These are phyloP conservation scores for Falco rusticolus DNA, from an alignment of 2,797 vertebrate genomes.

Conservation along the genomic window DNA sequence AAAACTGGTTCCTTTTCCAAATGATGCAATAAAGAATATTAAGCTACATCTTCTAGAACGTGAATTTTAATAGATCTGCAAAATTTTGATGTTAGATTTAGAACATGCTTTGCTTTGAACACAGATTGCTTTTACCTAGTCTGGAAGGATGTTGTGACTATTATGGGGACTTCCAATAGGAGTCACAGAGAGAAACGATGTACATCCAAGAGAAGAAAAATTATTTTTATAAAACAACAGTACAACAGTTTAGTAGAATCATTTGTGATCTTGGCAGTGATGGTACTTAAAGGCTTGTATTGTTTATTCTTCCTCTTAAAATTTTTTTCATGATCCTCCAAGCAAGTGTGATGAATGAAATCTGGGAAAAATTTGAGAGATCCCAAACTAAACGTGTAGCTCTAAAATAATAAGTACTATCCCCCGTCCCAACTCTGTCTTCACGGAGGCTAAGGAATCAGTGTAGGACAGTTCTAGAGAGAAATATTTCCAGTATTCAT, in stretches of 20 bases:
- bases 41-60: not conserved
- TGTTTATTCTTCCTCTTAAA: not conserved
- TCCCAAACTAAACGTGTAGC: not conserved
- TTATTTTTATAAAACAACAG: not conserved
- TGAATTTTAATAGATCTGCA: constrained; percentile 16
- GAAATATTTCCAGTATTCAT: not conserved
- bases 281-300: not conserved
- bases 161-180: not conserved
- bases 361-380: not conserved
- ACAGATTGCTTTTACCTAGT: not conserved
- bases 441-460: not conserved
- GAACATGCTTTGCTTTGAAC: not conserved
- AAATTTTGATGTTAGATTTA: constrained; percentile 17
- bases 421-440: not conserved
- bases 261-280: not conserved
- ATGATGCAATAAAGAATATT: not conserved
- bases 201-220: not conserved
- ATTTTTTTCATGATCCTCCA: not conserved
- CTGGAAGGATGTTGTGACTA: not conserved
- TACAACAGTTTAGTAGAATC: not conserved
- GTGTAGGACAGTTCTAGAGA: not conserved
- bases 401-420: not conserved
- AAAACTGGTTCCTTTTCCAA: constrained; percentile 6
- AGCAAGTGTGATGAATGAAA: not conserved
- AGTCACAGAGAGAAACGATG: not conserved